Evolutionary conservation across 2,797 vertebrate genomes (phyloP).

Genomic region (Diceros bicornis): DNA sequence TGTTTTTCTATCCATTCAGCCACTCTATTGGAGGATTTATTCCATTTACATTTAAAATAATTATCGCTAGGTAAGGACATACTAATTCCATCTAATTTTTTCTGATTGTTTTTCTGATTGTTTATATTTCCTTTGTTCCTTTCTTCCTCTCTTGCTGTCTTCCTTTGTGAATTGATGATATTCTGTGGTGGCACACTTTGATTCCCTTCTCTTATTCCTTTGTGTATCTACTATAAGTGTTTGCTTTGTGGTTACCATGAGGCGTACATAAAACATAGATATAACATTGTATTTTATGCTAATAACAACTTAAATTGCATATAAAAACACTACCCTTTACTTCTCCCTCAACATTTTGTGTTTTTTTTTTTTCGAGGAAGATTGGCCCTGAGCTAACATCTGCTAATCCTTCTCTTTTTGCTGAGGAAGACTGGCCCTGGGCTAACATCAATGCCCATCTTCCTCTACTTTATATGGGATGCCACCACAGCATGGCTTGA

Average conservation of each 20-base stretch:
- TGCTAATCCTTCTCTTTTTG: no score
- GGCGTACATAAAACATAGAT: neutral
- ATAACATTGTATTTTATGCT: neutral
- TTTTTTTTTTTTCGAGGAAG: neutral
- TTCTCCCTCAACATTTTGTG: neutral
- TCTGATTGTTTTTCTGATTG: neutral
- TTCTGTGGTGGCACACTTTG: neutral
- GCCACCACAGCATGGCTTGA: no score
- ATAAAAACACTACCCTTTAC: neutral
- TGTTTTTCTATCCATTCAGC: neutral
- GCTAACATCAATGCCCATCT: no score
- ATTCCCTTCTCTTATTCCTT: neutral
- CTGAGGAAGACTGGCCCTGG: no score
- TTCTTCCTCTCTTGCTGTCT: neutral
- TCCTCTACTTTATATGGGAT: no score
- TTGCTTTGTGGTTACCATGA: neutral
- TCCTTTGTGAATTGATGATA: neutral
- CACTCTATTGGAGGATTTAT: neutral
- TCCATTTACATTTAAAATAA: neutral
- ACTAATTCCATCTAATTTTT: neutral
- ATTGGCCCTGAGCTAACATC: no score
- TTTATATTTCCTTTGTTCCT: neutral
- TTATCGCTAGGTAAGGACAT: neutral
- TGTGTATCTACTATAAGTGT: neutral
- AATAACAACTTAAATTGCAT: neutral